phyloP scores from a whole-genome alignment of 2,888 invertebrate genomes.

The Drepana falcataria region DNA sequence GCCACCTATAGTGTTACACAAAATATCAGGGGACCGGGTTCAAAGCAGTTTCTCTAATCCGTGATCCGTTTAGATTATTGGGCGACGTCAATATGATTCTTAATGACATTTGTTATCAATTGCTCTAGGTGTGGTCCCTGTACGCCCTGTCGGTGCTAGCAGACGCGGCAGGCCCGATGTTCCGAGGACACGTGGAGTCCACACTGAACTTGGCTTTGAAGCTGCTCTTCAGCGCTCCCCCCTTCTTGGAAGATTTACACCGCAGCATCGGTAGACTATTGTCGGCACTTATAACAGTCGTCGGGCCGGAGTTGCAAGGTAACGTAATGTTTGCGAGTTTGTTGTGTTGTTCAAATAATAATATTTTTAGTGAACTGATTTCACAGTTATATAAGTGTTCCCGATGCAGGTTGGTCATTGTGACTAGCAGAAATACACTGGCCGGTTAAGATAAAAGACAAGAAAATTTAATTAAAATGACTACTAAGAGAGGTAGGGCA shows the following conservation, averaged over 20 bases:
- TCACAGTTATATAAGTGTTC: too few relatives aligned
- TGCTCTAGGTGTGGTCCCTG: slow-evolving; percentile 92
- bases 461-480: too few relatives aligned
- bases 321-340: slow-evolving; percentile 27
- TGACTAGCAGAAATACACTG: too few relatives aligned
- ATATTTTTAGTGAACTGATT: too few relatives aligned
- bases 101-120: background rate
- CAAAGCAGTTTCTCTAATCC: too few relatives aligned
- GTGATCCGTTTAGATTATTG: too few relatives aligned
- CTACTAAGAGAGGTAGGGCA: too few relatives aligned
- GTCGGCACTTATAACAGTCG: slow-evolving; percentile 96
- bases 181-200: slow-evolving; percentile 97
- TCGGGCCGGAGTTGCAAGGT: slow-evolving; percentile 98
- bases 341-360: too few relatives aligned
- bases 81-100: background rate
- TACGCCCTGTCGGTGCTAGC: slow-evolving; percentile 97
- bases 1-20: too few relatives aligned
- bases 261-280: slow-evolving; percentile 93
- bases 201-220: slow-evolving; percentile 94
- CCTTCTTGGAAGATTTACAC: slow-evolving; percentile 93
- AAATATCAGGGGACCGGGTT: too few relatives aligned
- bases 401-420: too few relatives aligned
- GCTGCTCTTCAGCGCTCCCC: slow-evolving; percentile 92
- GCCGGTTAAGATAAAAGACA: too few relatives aligned
- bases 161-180: slow-evolving; percentile 99